phyloP scores from a whole-genome alignment of 2,113 vertebrate genomes.

The Hiodon tergisus region DNA sequence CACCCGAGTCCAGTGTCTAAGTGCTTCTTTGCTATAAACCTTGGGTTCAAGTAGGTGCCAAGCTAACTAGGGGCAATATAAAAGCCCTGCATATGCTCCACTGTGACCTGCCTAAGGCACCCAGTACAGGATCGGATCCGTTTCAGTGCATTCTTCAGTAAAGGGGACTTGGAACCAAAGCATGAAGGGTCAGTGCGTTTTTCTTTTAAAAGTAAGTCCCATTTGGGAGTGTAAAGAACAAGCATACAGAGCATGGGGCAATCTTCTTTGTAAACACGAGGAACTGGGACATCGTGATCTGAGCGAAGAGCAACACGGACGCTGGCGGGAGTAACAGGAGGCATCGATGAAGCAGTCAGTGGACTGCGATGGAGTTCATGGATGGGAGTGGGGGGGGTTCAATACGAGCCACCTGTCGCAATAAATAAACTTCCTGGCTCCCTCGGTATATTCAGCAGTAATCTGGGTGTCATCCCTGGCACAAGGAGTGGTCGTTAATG shows the following conservation, averaged over 20 bases:
- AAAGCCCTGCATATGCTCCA: neutral
- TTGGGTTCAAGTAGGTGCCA: too few relatives aligned
- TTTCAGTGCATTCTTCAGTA: too few relatives aligned
- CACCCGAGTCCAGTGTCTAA: too few relatives aligned
- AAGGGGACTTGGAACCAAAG: too few relatives aligned
- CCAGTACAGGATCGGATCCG: too few relatives aligned
- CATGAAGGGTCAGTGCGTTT: too few relatives aligned
- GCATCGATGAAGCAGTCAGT: neutral
- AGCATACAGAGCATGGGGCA: neutral
- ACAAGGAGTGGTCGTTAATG: neutral
- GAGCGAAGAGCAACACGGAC: neutral
- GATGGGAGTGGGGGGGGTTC: neutral
- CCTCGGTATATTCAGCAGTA: neutral
- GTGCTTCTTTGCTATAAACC: too few relatives aligned
- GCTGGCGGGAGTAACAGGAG: too few relatives aligned
- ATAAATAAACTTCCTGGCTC: neutral
- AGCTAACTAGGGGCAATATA: too few relatives aligned
- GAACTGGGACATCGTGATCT: too few relatives aligned
- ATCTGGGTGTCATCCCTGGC: neutral
- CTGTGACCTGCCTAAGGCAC: neutral
- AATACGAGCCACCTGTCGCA: neutral
- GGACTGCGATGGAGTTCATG: too few relatives aligned
- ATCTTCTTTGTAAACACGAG: too few relatives aligned
- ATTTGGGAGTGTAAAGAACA: neutral
- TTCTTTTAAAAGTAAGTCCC: neutral